phyloP scores from a whole-genome alignment of 2,888 invertebrate genomes.

The Quadroppia sp. region DNA sequence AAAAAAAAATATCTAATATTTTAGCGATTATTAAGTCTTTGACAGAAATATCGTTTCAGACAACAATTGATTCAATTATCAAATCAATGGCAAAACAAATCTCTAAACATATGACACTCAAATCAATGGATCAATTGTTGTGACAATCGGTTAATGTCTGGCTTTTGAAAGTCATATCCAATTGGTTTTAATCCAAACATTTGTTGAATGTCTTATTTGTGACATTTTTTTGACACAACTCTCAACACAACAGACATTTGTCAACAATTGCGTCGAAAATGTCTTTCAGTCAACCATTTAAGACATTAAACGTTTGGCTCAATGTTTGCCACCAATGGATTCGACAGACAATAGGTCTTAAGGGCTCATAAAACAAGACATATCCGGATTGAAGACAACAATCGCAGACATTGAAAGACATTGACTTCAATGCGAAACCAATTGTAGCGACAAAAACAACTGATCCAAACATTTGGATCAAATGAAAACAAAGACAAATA shows the following conservation, averaged over 20 bases:
- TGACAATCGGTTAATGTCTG: no score
- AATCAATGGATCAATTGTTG: no score
- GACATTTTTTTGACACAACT: background rate
- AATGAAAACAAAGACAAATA: background rate
- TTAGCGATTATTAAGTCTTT: no score
- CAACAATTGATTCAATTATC: no score
- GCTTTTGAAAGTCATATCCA: no score
- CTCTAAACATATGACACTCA: no score
- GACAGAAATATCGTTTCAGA: no score
- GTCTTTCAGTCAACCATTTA: background rate
- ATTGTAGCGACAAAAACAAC: background rate
- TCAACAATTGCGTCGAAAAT: background rate
- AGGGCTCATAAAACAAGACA: no score
- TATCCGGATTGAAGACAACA: no score
- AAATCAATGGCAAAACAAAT: no score
- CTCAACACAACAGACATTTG: background rate
- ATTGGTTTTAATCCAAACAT: background rate
- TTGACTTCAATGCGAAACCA: slow-evolving; percentile 18
- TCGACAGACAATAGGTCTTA: no score
- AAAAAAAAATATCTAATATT: no score
- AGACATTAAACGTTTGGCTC: background rate
- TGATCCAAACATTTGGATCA: background rate
- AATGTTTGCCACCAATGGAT: background rate
- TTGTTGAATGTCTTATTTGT: background rate
- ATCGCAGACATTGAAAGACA: background rate